These are phyloP conservation scores for Campoletis sonorensis DNA, from an alignment of 1,140 invertebrate genomes.

Conservation along the genomic window DNA sequence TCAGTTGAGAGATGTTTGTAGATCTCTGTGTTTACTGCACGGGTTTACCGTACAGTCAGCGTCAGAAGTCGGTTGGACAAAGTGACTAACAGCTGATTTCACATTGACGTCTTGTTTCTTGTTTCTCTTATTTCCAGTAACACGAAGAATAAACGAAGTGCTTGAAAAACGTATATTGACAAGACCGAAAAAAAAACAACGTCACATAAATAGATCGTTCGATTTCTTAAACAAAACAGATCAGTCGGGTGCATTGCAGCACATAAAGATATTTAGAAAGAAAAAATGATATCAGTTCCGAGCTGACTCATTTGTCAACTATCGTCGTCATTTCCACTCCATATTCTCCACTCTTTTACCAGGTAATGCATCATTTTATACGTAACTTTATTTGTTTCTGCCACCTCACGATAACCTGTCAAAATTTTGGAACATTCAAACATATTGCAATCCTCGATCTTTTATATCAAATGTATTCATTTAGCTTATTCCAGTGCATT, in stretches of 20 bases:
- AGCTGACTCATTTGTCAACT: not conserved
- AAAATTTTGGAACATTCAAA: no score
- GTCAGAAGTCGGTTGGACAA: no score
- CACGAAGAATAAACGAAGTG: not conserved
- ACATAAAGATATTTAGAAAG: not conserved
- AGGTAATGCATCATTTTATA: not conserved
- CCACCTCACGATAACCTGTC: no score
- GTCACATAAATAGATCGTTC: not conserved
- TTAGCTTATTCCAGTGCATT: no score
- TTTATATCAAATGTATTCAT: no score
- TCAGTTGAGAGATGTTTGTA: no score
- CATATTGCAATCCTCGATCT: no score
- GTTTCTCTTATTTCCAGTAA: not conserved
- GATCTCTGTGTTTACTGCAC: no score
- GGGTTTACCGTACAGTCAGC: no score
- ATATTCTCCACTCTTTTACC: not conserved
- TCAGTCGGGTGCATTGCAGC: not conserved
- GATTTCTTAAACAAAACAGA: not conserved
- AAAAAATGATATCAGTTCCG: not conserved
- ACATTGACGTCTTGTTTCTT: not conserved
- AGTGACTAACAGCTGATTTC: constrained; percentile 27
- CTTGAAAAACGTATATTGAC: not conserved
- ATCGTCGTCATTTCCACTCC: not conserved
- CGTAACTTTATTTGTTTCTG: not conserved
- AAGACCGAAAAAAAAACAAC: not conserved